Evolutionary conservation across 2,888 invertebrate genomes (phyloP).

Genomic region (Dugesia japonica): DNA sequence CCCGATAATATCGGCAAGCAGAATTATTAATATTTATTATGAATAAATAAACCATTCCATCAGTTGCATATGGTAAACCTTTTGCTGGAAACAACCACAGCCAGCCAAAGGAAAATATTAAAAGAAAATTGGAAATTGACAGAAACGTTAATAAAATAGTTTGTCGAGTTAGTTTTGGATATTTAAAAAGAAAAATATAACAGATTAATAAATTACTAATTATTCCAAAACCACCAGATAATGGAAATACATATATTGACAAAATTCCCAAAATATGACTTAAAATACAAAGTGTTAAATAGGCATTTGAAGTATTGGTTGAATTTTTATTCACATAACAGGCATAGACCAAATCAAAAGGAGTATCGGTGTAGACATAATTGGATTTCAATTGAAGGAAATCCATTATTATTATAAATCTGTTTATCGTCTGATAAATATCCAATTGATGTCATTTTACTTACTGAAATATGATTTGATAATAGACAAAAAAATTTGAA

Average conservation of each 20-base stretch:
- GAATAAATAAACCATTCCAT: no score
- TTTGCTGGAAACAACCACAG: constrained; percentile 22
- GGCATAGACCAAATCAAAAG: not conserved
- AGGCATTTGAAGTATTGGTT: not conserved
- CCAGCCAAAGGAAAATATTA: constrained; percentile 1
- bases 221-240: not conserved
- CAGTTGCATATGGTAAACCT: not conserved
- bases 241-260: not conserved
- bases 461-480: no score
- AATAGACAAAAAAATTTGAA: no score
- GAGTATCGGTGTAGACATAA: not conserved
- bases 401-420: no score
- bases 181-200: not conserved
- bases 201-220: not conserved
- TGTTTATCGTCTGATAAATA: no score
- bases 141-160: not conserved
- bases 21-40: no score
- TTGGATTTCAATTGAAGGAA: not conserved
- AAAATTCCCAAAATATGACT: not conserved
- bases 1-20: no score
- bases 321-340: not conserved
- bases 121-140: not conserved
- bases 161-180: not conserved
- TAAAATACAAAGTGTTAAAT: not conserved
- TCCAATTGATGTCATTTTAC: no score